Base-by-base conservation (phyloP, 2,888 invertebrate genomes). In the Megastigmus dorsalis region DNA sequence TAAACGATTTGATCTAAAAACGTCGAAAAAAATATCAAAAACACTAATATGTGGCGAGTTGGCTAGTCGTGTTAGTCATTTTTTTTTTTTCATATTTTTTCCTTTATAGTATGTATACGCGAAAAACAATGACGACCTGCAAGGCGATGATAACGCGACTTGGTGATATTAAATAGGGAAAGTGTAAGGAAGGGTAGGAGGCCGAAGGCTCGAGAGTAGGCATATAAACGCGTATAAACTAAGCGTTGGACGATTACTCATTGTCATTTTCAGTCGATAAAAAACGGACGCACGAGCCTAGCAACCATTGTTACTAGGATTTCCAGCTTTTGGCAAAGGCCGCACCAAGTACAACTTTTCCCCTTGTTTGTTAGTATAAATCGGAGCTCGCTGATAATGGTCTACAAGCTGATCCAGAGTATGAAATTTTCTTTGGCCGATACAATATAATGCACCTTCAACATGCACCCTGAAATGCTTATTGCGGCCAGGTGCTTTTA, bases 401-500 rank as follows among this genome's bases (percentile, higher is more conserved):
- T 96, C 95, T 83, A 99, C 98, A 82, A 99, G 92, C 89, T 97
- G 97, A 88, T 99, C 98, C 85, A 99, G 91, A 72, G 96, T 94
- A 84, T 95, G 94, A 90, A 99, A 99, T 90, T 96, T 96, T 87
- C 99, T 95, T 90, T 98, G 98, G 50, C 99, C 99, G 90, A 99
- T 99, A 90, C 97, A 96, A 89, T 97, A 97, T 82, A 96, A 92
- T 78, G 93, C 93, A 81, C 95, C 95, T 88, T 96, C 96, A 78
- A 97, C 97, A 89, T 97, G 97, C 84, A 99, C 98, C 86, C 98
- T 94, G 91, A 99, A 99, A 90, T 99, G 99, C 89, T 99, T 99
- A 91, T 99, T 99, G 82, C 98, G 94, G 26, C 96, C 96, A 52
- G 97, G 96, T 59, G 99, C 99, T 90, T 99, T 98, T 86, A 99